These are phyloP conservation scores for Petrocephalus microphthalmus DNA, from an alignment of 2,113 vertebrate genomes.

Conservation along the genomic window DNA sequence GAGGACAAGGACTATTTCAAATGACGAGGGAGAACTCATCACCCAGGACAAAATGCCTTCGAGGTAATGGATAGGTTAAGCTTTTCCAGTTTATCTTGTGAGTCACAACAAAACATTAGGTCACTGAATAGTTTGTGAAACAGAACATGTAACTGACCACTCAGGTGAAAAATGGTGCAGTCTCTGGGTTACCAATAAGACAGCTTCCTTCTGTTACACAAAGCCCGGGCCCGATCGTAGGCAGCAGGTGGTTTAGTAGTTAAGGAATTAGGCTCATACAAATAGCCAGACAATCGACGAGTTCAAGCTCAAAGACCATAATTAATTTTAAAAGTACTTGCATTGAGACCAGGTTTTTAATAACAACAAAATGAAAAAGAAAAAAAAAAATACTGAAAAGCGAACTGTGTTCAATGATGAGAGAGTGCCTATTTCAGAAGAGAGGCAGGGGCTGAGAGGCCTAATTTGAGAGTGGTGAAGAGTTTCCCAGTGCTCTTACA, in stretches of 20 bases:
- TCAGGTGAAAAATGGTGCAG: neutral
- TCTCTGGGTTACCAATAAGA: neutral
- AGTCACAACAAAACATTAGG: neutral
- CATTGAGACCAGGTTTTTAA: neutral
- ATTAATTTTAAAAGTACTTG: conserved; percentile 16
- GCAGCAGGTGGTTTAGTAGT: conserved; percentile 6
- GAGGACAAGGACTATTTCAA: neutral
- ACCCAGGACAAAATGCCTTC: neutral
- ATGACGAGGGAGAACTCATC: neutral
- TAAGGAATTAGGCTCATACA: neutral
- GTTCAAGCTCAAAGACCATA: neutral
- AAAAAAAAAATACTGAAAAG: neutral
- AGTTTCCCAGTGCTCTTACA: conserved; percentile 26
- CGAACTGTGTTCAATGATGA: neutral
- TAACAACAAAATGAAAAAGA: neutral
- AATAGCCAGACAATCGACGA: neutral
- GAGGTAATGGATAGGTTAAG: neutral
- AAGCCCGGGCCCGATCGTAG: neutral
- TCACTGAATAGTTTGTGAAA: neutral
- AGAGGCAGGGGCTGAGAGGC: conserved; percentile 22
- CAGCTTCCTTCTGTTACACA: neutral
- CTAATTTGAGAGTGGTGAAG: conserved; percentile 34
- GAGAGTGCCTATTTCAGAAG: conserved; percentile 30
- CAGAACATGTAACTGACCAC: neutral
- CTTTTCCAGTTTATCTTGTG: neutral